Base-by-base conservation (phyloP, 2,797 vertebrate genomes). In the Acrossocheilus fasciatus region DNA sequence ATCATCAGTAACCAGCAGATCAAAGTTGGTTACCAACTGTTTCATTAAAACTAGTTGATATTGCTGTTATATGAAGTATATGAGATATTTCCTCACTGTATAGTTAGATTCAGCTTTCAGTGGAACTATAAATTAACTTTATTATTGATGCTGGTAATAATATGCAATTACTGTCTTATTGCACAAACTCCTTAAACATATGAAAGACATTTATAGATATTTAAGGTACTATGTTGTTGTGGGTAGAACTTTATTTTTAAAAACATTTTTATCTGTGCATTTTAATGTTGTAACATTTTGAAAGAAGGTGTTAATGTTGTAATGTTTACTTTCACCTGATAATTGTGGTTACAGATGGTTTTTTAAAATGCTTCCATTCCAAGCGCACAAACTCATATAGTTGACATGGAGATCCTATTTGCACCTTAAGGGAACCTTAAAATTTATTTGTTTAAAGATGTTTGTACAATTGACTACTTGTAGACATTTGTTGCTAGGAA, bases 391-490 rank as follows among this genome's bases (percentile, higher is more conserved):
- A 9, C 20, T 59, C 47, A 69, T 36, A 9, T 5, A 34, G 72
- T 52, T 50, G 7, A 57, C 3, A 1, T 85, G 47, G 41, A 76
- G 75, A 43, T 45, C 8, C 36, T 34, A 34, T 62, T 62, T 62
- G 50, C 68, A 68, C 43, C 47, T 64, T 70, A 66, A 78, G 39
- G 50, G 64, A 82, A 78, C 23, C 23, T 82, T 52, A 74, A 81
- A 30, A 43, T 80, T 52, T 15, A 30, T 87, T 47, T 82, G 11
- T 52, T 64, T 59, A 23, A 70, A 50, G 41, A 20, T 43, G 41
- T 39, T 20, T 62, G 17, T 72, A 20, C 18, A 20, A 30, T 30
- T 18, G 12, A 76, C n/a, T n/a, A n/a, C 36, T 36, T 36, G 11
- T 74, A 45, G 14, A 79, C 30, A 17, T n/a, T 15, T 79, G 23